Percentiles rank a stretch among this genome's conserved stretches.
Conservation (phyloP, 1,140 invertebrate species). For the Onthophagus taurus region DNA sequence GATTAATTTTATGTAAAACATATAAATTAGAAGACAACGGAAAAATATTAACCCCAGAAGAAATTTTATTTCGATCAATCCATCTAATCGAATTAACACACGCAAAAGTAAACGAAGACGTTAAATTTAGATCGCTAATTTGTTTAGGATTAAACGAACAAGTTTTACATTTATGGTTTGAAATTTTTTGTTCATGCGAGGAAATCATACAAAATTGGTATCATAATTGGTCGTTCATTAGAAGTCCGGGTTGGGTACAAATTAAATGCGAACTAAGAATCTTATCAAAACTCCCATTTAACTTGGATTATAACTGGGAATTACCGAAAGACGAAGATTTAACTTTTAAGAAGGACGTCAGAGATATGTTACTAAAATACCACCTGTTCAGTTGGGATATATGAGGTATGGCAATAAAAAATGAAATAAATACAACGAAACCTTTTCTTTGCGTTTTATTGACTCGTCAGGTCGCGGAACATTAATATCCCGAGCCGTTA, state of each 20-base stretch:
- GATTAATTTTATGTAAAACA: slow-evolving; percentile 3
- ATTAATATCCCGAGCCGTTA: too few species aligned
- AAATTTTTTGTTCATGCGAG: neutral
- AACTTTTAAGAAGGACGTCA: neutral
- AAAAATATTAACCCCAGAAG: slow-evolving; percentile 2
- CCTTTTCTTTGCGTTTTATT: too few species aligned
- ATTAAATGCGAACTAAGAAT: neutral
- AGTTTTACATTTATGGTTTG: slow-evolving; percentile 1
- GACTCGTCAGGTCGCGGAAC: too few species aligned
- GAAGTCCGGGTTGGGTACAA: neutral
- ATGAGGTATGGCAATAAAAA: too few species aligned
- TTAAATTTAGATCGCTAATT: neutral
- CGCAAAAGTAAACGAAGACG: neutral
- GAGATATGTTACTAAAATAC: neutral
- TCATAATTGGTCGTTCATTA: slow-evolving; percentile 1
- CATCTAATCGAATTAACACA: neutral
- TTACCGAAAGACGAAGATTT: neutral
- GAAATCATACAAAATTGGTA: slow-evolving; percentile 1
- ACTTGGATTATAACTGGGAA: slow-evolving; percentile 1
- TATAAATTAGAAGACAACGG: slow-evolving; percentile 4
- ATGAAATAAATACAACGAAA: too few species aligned
- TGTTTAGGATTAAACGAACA: slow-evolving; percentile 6
- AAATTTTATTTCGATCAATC: neutral
- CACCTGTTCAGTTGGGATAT: slow-evolving; percentile 4
- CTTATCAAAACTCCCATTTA: neutral